Base-by-base conservation (phyloP, 2,113 vertebrate genomes). In the Takifugu flavidus region DNA sequence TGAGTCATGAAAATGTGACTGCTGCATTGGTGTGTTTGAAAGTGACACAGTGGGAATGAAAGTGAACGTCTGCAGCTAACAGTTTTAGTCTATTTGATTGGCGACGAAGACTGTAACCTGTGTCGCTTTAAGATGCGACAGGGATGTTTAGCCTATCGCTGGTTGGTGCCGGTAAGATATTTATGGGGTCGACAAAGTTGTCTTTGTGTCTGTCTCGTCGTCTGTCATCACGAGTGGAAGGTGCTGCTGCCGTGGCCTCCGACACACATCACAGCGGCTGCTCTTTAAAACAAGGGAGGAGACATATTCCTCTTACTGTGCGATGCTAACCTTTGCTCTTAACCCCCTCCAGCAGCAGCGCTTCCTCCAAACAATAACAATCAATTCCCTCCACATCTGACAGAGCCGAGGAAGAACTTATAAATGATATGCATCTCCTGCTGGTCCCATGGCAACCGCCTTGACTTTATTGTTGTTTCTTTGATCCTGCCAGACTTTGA, bases 401-500 rank as follows among this genome's bases (percentile, higher is more conserved):
- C 82, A 72, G 69, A 80, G 75, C 79, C 55, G 26, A 56, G 88
- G 85, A 86, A 82, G 77, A 84, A 88, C 86, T 87, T 88, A 87
- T 88, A 90, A 90, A 91, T 90, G 74, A 90, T 90, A 90, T 89
- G 89, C 89, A 90, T 92, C 89, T 91, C 88, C 88, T 89, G 87
- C 90, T 89, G 88, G 87, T 91, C 90, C 90, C 91, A 89, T 88
- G 88, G 90, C 89, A 91, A 89, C 88, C 75, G 78, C 82, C 85
- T 90, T 87, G 89, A 90, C 91, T 92, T 89, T 89, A 91, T 89
- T 89, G 89, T 90, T 87, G 84, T 86, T 81, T 80, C 90, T 91
- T 92, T 92, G 89, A 92, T 92, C 91, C 88, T 61, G 59, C 75
- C 59, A 77, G 60, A 86, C 91, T 92, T 92, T 92, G 91, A 92